Conservation (phyloP, 2,888 invertebrate genomes). For the Alloplasta piceator region DNA sequence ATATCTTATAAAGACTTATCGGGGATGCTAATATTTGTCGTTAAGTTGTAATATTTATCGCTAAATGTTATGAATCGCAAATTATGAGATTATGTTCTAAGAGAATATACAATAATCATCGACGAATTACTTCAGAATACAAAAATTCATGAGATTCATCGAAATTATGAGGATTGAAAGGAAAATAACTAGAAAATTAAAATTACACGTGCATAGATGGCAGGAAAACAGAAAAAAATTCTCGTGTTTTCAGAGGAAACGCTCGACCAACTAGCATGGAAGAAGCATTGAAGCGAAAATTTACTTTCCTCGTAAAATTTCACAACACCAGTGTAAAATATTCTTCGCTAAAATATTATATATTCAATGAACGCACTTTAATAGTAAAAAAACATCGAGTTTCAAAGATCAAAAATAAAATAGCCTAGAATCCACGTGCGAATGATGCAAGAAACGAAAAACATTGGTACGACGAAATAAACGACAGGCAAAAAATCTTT, state of each 20-base stretch:
- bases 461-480: too few species aligned
- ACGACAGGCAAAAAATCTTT: too few species aligned
- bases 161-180: neutral
- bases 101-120: neutral
- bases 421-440: too few species aligned
- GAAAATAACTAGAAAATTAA: neutral
- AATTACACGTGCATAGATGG: neutral
- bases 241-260: neutral
- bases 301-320: neutral
- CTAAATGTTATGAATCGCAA: neutral
- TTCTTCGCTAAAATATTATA: neutral
- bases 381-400: neutral
- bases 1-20: too few species aligned
- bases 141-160: neutral
- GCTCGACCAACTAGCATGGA: neutral
- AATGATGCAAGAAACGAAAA: too few species aligned
- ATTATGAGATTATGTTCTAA: neutral
- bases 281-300: neutral
- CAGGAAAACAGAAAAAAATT: neutral
- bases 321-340: neutral
- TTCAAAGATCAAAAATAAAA: too few species aligned
- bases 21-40: too few species aligned
- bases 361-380: too few species aligned
- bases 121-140: neutral
- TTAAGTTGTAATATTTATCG: too few species aligned